Evolutionary conservation across 2,888 invertebrate genomes (phyloP).

Genomic region (Nebria salina): DNA sequence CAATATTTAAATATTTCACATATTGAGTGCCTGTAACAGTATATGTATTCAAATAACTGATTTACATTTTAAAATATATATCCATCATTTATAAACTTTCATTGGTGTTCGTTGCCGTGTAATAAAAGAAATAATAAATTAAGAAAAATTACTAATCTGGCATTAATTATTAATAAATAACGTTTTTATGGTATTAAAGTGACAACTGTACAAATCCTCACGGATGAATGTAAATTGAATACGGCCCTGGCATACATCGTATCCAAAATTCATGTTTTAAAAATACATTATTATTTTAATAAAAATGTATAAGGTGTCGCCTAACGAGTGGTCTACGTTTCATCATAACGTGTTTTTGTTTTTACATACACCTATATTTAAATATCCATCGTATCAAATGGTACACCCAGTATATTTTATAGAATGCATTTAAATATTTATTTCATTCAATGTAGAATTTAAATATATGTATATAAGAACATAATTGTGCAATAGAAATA

Average conservation of each 20-base stretch:
- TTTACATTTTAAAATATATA: neutral
- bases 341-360: conserved; percentile 26
- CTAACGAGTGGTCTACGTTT: conserved; percentile 21
- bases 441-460: conserved; percentile 18
- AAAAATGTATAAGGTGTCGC: conserved; percentile 26
- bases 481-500: neutral
- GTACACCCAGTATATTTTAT: conserved; percentile 40
- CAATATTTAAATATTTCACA: neutral
- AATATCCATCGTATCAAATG: neutral
- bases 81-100: neutral
- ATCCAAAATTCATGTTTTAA: conserved; percentile 16
- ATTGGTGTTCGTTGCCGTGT: neutral
- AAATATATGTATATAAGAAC: neutral
- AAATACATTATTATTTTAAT: conserved; percentile 19
- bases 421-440: neutral
- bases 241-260: conserved; percentile 36
- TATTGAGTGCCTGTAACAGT: neutral
- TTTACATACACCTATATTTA: conserved; percentile 15
- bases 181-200: neutral
- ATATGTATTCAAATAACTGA: neutral
- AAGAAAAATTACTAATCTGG: neutral
- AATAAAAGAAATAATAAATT: conserved; percentile 3
- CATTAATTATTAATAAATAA: conserved; percentile 4
- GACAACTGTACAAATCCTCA: neutral
- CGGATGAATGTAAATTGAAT: neutral